A percentile compares a stretch with the other conserved stretches of the same genome.
Evolutionary conservation across 1,140 invertebrate genomes (phyloP).

Genomic region (Nomia melanderi): DNA sequence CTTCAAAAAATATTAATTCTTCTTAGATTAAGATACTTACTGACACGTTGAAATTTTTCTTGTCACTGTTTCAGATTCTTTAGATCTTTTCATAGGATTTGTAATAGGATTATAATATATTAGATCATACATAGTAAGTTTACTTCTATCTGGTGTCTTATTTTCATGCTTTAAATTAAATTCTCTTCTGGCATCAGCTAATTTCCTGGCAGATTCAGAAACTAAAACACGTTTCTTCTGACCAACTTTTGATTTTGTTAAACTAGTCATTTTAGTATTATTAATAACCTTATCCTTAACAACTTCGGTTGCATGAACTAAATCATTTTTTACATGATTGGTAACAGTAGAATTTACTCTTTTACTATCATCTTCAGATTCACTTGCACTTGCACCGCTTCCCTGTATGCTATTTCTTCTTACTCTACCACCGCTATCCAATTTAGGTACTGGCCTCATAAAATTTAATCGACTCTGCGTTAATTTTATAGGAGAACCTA

Average conservation of each 20-base stretch:
- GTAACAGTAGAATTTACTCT: constrained; percentile 44
- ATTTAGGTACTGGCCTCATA: constrained; percentile 74
- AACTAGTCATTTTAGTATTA: constrained; percentile 38
- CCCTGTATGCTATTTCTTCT: constrained; percentile 80
- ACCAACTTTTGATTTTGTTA: constrained; percentile 58
- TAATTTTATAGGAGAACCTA: constrained; percentile 65
- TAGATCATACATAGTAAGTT: constrained; percentile 93
- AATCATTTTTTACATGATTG: constrained; percentile 77
- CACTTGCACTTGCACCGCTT: constrained; percentile 77
- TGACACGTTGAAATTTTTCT: constrained; percentile 69
- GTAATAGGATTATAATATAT: constrained; percentile 93
- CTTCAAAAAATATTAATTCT: neutral
- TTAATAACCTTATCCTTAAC: constrained; percentile 59
- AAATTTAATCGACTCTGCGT: constrained; percentile 71
- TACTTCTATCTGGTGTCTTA: constrained; percentile 83
- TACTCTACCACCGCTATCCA: constrained; percentile 74
- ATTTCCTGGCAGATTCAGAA: constrained; percentile 80
- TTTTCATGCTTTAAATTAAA: constrained; percentile 83
- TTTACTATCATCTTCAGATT: constrained; percentile 79
- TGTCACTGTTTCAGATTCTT: constrained; percentile 48
- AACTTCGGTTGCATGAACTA: constrained; percentile 73
- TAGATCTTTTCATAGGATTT: constrained; percentile 84
- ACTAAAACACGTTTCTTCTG: constrained; percentile 72
- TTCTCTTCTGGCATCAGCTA: constrained; percentile 82
- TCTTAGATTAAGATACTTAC: constrained; percentile 76